Base-by-base conservation (phyloP, 2,888 invertebrate species). In the Bhutanitis thaidina region DNA sequence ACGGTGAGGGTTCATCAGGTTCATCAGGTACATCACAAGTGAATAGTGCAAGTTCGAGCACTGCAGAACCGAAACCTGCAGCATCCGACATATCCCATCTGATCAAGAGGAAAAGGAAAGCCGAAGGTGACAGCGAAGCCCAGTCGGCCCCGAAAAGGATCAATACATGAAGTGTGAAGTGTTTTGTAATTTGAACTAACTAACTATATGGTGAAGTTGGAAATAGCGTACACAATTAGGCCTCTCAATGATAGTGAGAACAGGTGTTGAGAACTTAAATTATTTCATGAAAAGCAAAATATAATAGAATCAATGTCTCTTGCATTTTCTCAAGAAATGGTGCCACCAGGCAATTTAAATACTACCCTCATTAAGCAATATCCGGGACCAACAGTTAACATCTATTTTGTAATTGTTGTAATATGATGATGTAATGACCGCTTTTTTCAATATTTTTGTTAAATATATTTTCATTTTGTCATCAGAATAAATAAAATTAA, bases 61-160 rank as follows among this genome's bases (percentile, higher is more conserved):
- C 77, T 0, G 53, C 81, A 3, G 75, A 83, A 13, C 75, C 90
- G 14, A 93, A 93, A 66, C 93, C 93, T 20, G 93, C 92, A 0
- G 93, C 92, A 0, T 93, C 91, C 8, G 93, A 96, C 70, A 96
- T 97, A 57, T 94, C 95, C 0, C 96, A 97, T 79, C 90, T 97
- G 52, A 94, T 97, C 56, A 94, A 93, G 64, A 87, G 93, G 58
- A 96, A 96, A 78, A 90, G 94, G 61, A 95, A 95, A 78, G 84
- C 92, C 0, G 20, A 20, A 5, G 93, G 93, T 32, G 93, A 92
- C 4, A 74, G 90, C 0, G 93, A 93, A 12, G 79, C 84, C 0
- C 91, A 90, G 15, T 77, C 85, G 0, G 91, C 93, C 0, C 84
- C 92, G 13, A 95, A 94, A 71, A 92, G 92, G 64, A 81, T 90